Evolutionary conservation across 2,888 invertebrate genomes (phyloP).

Genomic region (Cremastinae sp.): DNA sequence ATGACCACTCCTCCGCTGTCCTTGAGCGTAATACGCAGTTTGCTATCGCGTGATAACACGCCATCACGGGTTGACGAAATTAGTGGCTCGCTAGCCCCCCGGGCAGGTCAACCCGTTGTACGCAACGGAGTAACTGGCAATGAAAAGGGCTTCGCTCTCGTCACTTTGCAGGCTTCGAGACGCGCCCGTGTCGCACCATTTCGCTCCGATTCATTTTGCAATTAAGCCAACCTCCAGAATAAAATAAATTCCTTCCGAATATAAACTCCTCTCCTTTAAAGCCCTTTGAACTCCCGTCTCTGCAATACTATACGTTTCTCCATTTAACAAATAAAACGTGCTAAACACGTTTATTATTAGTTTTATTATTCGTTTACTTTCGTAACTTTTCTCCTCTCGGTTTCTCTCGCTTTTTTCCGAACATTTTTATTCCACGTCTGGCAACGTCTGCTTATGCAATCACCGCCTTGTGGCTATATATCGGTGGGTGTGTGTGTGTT

Average conservation of each 20-base stretch:
- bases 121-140: background rate
- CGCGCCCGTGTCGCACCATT: background rate
- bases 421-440: background rate
- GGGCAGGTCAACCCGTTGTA: slow-evolving; percentile 19
- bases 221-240: background rate
- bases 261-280: too few species aligned
- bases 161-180: background rate
- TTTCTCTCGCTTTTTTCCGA: background rate
- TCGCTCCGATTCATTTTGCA: background rate
- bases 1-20: slow-evolving; percentile 32
- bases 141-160: slow-evolving; percentile 4
- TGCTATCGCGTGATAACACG: slow-evolving; percentile 53
- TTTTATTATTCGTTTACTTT: background rate
- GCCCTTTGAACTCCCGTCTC: too few species aligned
- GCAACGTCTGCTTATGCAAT: too few species aligned
- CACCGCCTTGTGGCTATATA: too few species aligned
- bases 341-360: too few species aligned
- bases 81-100: slow-evolving; percentile 51
- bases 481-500: too few species aligned
- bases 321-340: too few species aligned
- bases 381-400: too few species aligned
- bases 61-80: slow-evolving; percentile 58
- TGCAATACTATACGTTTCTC: too few species aligned
- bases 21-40: slow-evolving; percentile 16
- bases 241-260: too few species aligned